Evolutionary conservation across 2,888 invertebrate genomes (phyloP), one percentile per base, ranked within the genome.

Genomic region (Lasioglossum figueresi): DNA sequence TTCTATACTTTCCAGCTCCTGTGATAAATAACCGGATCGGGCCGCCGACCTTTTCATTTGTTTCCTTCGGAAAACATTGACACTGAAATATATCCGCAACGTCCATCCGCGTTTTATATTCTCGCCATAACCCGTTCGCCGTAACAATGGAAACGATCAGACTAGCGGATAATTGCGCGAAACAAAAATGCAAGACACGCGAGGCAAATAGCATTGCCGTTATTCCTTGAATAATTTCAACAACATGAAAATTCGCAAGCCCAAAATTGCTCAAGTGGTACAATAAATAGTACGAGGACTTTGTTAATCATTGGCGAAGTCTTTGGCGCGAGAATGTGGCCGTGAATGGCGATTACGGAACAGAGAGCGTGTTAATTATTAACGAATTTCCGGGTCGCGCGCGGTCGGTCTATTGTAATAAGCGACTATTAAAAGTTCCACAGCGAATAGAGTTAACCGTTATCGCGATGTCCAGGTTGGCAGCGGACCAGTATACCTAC

Each of bases 401-500:
- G 59, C 45, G 10, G 43, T 14, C 31, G 59, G 31, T 63, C 59
- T 63, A 31, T 34, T 23, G 71, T 34, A 34, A 16, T 23, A 37
- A 68, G 12, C 37, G 37, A 12, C 40, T 66, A 66, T 66, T 66
- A 66, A 66, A 66, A 66, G 66, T 34, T 66, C 34, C 66, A 8
- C 19, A 1, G 66, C 19, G 34, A 16, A 8, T 34, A 66, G 34
- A 66, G 66, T 23, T 1, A 45, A 66, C 27, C 23, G 40, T 40
- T 10, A 76, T 23, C 76, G 45, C 76, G 72, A 70, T 76, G 56
- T 83, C 52, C 79, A 93, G 93, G 84, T 78, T 93, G 86, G 89
- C 91, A 37, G 90, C 93, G 70, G 95, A 93, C 78, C 94, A 94
- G 84, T 95, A 94, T 85, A 93, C 93, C 48, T 94, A 94, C 82